These are phyloP conservation scores for Pogonus chalceus DNA, from an alignment of 1,140 invertebrate genomes.

Conservation along the genomic window DNA sequence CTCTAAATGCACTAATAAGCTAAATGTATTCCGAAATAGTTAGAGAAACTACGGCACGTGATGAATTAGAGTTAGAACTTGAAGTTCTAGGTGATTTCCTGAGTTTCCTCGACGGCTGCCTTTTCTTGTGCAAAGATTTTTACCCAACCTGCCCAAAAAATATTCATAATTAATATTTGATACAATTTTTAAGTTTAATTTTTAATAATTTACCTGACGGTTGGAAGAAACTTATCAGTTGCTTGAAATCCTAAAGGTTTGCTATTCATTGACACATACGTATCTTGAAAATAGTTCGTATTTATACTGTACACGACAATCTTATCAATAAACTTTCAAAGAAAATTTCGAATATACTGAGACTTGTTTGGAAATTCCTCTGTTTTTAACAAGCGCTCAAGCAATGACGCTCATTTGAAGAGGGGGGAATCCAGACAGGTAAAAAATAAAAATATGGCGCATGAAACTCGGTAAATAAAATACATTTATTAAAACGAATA, in stretches of 20 bases:
- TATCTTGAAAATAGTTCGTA: neutral
- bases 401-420: neutral
- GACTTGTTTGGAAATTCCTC: neutral
- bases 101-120: slow-evolving; percentile 65
- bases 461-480: neutral
- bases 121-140: slow-evolving; percentile 60
- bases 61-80: slow-evolving; percentile 66
- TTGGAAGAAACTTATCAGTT: slow-evolving; percentile 19
- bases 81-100: slow-evolving; percentile 66
- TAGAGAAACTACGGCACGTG: slow-evolving; percentile 61
- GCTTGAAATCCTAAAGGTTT: slow-evolving; percentile 17
- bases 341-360: neutral
- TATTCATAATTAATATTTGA: neutral
- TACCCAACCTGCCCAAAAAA: slow-evolving; percentile 50
- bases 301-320: slow-evolving; percentile 4
- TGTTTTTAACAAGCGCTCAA: neutral
- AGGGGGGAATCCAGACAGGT: neutral
- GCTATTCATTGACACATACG: slow-evolving; percentile 21
- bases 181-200: neutral
- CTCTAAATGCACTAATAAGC: neutral
- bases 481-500: neutral
- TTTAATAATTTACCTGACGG: slow-evolving; percentile 16
- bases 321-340: slow-evolving; percentile 5
- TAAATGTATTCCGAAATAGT: neutral
- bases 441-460: neutral